These are phyloP conservation scores for Cynopterus brachyotis DNA, from an alignment of 2,113 vertebrate species.

Conservation along the genomic window DNA sequence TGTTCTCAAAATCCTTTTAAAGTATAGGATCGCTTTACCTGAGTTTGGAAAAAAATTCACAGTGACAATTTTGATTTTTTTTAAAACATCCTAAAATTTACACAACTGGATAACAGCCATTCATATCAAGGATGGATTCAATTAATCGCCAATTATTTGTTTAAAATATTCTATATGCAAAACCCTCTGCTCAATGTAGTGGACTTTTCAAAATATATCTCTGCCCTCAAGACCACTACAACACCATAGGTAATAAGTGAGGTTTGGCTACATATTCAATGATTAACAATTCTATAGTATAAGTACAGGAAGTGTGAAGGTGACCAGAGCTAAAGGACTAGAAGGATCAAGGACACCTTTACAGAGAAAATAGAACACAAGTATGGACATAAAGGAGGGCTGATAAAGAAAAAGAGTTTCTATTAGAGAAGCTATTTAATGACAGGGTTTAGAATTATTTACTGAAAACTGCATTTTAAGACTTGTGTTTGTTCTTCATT, in stretches of 20 bases:
- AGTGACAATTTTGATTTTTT: background rate
- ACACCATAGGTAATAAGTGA: background rate
- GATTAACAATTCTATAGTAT: background rate
- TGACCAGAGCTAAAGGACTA: background rate
- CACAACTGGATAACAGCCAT: background rate
- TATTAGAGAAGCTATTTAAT: background rate
- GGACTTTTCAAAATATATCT: background rate
- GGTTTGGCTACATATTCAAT: background rate
- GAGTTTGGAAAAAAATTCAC: background rate
- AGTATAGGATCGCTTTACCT: background rate
- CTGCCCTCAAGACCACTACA: background rate
- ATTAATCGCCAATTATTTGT: background rate
- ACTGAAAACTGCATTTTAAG: background rate
- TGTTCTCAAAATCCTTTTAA: background rate
- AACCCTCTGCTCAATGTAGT: background rate
- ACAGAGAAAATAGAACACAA: rapidly evolving
- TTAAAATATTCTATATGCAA: background rate
- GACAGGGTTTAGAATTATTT: background rate
- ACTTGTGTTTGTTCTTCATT: background rate
- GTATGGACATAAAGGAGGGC: background rate
- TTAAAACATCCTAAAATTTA: background rate
- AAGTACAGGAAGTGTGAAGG: background rate
- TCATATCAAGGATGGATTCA: background rate
- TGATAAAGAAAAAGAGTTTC: background rate
- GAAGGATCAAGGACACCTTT: background rate